Evolutionary conservation across 2,797 vertebrate species (phyloP).

Genomic region (Miopithecus talapoin): DNA sequence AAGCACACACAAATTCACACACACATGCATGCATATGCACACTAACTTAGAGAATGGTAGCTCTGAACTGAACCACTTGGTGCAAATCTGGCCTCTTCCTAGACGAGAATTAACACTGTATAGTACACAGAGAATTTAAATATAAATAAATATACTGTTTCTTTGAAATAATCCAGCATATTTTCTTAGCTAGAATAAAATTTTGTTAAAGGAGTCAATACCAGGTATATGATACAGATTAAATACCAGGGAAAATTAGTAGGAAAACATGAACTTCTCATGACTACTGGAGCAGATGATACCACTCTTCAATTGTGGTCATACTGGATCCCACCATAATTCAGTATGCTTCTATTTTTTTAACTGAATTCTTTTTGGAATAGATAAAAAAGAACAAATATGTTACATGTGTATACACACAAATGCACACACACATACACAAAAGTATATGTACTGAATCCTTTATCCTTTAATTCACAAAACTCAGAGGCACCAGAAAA

Average conservation of each 20-base stretch:
- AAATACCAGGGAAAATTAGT: background rate
- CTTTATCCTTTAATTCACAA: background rate
- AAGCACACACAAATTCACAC: background rate
- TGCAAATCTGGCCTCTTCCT: background rate
- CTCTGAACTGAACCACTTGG: background rate
- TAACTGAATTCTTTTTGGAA: slow-evolving; percentile 5
- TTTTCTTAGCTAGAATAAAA: background rate
- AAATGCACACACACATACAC: background rate
- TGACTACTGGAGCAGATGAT: background rate
- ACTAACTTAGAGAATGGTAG: background rate
- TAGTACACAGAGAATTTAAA: background rate
- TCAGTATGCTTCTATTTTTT: background rate
- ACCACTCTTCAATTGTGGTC: background rate
- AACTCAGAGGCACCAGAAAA: background rate
- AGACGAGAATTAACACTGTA: background rate
- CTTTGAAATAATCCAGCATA: background rate
- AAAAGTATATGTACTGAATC: background rate
- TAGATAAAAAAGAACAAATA: background rate
- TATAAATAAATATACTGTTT: background rate
- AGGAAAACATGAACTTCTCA: background rate
- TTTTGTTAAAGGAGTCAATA: background rate
- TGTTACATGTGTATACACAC: background rate
- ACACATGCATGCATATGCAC: background rate
- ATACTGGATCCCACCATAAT: background rate
- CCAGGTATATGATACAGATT: background rate